Evolutionary conservation across 2,797 vertebrate genomes (phyloP), one percentile per base, ranked within the genome.

Genomic region (Bovichtus variegatus): DNA sequence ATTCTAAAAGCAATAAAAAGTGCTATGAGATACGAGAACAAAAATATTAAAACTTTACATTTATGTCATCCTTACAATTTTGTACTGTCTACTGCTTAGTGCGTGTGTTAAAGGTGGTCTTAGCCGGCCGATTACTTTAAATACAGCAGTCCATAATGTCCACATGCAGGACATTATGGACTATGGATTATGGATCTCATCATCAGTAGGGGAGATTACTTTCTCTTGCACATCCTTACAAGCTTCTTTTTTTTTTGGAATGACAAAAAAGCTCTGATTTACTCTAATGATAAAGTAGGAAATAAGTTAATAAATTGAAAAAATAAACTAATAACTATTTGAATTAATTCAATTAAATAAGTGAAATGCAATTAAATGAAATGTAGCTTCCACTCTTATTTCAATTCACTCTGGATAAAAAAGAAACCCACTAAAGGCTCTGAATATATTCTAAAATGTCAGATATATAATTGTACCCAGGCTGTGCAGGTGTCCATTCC

Each of bases 401-500:
- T 57, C 1, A 29, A 9, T 3, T 2, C 25, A 68, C 21, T 9
- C 12, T 41, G 19, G 10, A 63, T 21, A 12, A 50, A 0, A 53
- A 36, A n/a, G n/a, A n/a, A 13, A 65, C 21, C 9, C 31, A n/a
- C 12, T 11, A 9, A 43, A 16, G n/a, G 13, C 6, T 6, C 67
- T 19, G 25, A 5, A n/a, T 25, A 16, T 38, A 18, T 6, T 71
- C 5, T 16, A 21, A 46, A 47, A 23, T 12, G 11, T 21, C 63
- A 36, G 31, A 19, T 21, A 11, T 40, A 21, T 27, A 47, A 21
- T 8, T 40, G 6, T 19, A 98, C 97, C 97, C 7, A 94, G 89
- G 83, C 93, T 85, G 81, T 95, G 93, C 80, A 96, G 91, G 74
- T 93, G 94, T 88, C 97, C 97, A 4, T 98, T 98, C 89, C 95